phyloP scores from a whole-genome alignment of 2,888 invertebrate genomes.

The Druceiella hillmani region DNA sequence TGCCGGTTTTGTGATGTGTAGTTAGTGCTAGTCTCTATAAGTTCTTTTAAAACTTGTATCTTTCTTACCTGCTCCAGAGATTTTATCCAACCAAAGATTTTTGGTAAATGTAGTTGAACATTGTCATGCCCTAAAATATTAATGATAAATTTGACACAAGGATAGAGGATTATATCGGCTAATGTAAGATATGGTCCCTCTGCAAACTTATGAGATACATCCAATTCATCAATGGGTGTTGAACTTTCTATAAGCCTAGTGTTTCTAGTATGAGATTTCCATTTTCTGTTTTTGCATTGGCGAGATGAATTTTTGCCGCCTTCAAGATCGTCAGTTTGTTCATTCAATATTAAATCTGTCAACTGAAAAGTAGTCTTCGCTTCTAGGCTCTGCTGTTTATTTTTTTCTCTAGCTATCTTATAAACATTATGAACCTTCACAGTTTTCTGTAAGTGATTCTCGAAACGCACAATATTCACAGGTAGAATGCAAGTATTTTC shows the following conservation, averaged over 20 bases:
- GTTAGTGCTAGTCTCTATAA: conserved; percentile 17
- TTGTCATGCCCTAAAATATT: conserved; percentile 34
- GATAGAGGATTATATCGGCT: conserved; percentile 76
- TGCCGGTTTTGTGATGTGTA: too few species aligned
- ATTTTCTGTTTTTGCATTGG: conserved; percentile 42
- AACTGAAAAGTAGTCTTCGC: conserved; percentile 25
- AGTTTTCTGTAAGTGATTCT: conserved; percentile 78
- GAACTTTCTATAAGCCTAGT: conserved; percentile 37
- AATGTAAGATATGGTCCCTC: conserved; percentile 80
- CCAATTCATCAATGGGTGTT: conserved; percentile 45
- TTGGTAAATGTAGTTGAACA: conserved; percentile 49
- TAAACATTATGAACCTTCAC: conserved; percentile 81
- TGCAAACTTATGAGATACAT: conserved; percentile 66
- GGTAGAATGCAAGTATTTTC: too few species aligned
- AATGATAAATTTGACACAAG: conserved; percentile 60
- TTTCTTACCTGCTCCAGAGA: conserved; percentile 31
- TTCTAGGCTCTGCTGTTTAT: conserved; percentile 32
- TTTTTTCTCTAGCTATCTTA: conserved; percentile 60
- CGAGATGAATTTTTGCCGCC: conserved; percentile 27
- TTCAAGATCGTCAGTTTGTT: conserved; percentile 16
- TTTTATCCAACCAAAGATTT: conserved; percentile 59
- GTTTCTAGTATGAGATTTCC: conserved; percentile 41
- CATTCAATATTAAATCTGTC: conserved; percentile 13
- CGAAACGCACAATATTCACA: conserved; percentile 68
- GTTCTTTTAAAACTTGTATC: conserved; percentile 24